Evolutionary conservation across 2,888 invertebrate genomes (phyloP).

Genomic region (Stenchaetothrips biformis): DNA sequence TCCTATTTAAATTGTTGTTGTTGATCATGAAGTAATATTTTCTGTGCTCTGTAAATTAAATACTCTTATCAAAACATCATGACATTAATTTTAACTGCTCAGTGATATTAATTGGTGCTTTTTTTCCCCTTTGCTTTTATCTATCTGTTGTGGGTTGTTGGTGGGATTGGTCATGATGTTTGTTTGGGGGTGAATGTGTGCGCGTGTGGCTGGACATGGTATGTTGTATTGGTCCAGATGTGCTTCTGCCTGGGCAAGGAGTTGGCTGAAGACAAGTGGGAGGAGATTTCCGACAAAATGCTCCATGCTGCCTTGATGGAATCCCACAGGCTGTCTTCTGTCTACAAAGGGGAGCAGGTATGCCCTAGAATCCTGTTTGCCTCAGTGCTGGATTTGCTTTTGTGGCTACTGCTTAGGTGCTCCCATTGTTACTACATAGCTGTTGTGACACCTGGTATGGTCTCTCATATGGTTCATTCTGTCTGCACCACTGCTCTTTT

Average conservation of each 20-base stretch:
- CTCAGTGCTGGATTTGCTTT: no score
- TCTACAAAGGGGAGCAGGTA: slow-evolving; percentile 24
- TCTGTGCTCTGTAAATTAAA: no score
- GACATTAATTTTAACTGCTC: no score
- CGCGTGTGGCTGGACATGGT: not conserved
- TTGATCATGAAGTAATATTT: no score
- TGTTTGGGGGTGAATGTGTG: not conserved
- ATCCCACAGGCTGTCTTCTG: not conserved
- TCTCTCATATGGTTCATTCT: no score
- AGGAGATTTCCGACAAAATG: slow-evolving; percentile 12
- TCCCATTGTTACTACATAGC: no score
- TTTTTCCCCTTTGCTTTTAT: not conserved
- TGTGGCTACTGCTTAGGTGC: not conserved
- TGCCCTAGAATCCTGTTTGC: not conserved
- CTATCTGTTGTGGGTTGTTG: not conserved
- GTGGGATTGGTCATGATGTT: not conserved
- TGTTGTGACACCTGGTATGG: no score
- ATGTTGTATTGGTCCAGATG: slow-evolving; percentile 15
- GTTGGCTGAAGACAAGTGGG: slow-evolving; percentile 20
- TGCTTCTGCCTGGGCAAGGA: slow-evolving; percentile 17
- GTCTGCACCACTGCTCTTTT: no score
- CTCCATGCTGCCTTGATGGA: slow-evolving; percentile 9
- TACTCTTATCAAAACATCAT: no score
- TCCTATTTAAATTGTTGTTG: no score
- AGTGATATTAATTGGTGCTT: no score